Evolutionary conservation across 2,888 invertebrate species (phyloP).

Genomic region (Trachelus stipa): DNA sequence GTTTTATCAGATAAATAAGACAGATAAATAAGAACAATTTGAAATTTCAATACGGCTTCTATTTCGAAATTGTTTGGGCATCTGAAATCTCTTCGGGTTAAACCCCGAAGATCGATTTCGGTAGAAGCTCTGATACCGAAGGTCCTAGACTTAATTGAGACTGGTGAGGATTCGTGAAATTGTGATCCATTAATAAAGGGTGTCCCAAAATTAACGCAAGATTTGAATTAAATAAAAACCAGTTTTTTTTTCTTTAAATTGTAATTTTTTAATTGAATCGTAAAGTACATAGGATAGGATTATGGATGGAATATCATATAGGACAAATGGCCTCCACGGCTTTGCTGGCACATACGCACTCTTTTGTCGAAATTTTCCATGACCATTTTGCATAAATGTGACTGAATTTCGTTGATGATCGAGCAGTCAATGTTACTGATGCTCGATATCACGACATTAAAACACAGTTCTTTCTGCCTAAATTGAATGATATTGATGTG

Average conservation of each 20-base stretch:
- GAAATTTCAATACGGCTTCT: too few relatives aligned
- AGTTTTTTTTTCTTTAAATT: constrained; percentile 14
- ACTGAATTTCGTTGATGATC: constrained; percentile 39
- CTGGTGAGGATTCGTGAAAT: too few relatives aligned
- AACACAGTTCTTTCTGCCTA: constrained; percentile 31
- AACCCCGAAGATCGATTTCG: too few relatives aligned
- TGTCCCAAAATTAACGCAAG: too few relatives aligned
- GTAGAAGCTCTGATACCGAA: too few relatives aligned
- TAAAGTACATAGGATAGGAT: constrained; percentile 8
- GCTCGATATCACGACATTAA: constrained; percentile 40
- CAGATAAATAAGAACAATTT: too few relatives aligned
- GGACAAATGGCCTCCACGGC: constrained; percentile 34
- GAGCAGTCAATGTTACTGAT: constrained; percentile 40
- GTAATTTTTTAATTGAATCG: constrained; percentile 16
- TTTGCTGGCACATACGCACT: constrained; percentile 25
- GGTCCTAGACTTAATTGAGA: too few relatives aligned
- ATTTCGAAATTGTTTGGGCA: too few relatives aligned
- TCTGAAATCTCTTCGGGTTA: too few relatives aligned
- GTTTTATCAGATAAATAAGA: too few relatives aligned
- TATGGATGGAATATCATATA: constrained; percentile 23
- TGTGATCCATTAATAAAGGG: too few relatives aligned
- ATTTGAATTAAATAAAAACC: constrained; percentile 17
- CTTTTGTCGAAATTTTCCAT: constrained; percentile 39
- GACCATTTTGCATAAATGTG: constrained; percentile 39
- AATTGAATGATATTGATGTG: constrained; percentile 26